These are phyloP conservation scores for Gobius niger DNA, from an alignment of 2,113 vertebrate species.

Conservation along the genomic window DNA sequence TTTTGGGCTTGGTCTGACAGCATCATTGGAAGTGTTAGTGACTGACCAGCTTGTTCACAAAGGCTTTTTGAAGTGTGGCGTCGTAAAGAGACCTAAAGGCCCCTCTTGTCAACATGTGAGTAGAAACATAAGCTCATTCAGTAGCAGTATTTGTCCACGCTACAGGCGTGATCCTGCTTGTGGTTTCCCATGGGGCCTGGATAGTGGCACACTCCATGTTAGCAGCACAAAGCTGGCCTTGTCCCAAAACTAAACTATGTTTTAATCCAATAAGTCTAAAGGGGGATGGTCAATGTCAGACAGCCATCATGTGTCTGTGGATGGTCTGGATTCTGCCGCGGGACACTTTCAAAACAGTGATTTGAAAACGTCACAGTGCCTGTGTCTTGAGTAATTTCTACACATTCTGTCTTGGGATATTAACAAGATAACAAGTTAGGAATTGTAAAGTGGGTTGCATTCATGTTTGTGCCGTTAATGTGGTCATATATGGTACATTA, in stretches of 20 bases:
- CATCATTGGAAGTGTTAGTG: not conserved
- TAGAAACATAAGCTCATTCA: slow-evolving; percentile 5
- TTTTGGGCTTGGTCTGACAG: too few species aligned
- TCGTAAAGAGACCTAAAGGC: not conserved
- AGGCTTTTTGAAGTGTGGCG: slow-evolving; percentile 4
- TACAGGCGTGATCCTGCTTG: slow-evolving; percentile 8
- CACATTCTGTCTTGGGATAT: too few species aligned
- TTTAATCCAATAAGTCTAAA: slow-evolving; percentile 37
- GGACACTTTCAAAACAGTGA: not conserved
- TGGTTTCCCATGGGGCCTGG: slow-evolving; percentile 30
- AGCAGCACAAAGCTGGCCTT: slow-evolving; percentile 37
- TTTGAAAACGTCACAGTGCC: too few species aligned
- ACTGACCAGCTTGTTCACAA: not conserved
- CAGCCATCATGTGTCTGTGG: slow-evolving; percentile 10
- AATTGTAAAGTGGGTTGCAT: too few species aligned
- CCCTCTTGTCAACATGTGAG: slow-evolving; percentile 2
- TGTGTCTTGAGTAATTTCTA: too few species aligned
- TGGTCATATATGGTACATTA: too few species aligned
- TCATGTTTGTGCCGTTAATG: too few species aligned
- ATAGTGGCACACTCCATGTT: slow-evolving; percentile 10
- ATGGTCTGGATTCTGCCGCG: not conserved
- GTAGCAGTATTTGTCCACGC: slow-evolving; percentile 13
- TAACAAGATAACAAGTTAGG: too few species aligned
- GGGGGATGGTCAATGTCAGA: slow-evolving; percentile 21
- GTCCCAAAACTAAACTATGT: slow-evolving; percentile 36